Evolutionary conservation across 2,113 vertebrate genomes (phyloP).

Genomic region (Parotia lawesii): DNA sequence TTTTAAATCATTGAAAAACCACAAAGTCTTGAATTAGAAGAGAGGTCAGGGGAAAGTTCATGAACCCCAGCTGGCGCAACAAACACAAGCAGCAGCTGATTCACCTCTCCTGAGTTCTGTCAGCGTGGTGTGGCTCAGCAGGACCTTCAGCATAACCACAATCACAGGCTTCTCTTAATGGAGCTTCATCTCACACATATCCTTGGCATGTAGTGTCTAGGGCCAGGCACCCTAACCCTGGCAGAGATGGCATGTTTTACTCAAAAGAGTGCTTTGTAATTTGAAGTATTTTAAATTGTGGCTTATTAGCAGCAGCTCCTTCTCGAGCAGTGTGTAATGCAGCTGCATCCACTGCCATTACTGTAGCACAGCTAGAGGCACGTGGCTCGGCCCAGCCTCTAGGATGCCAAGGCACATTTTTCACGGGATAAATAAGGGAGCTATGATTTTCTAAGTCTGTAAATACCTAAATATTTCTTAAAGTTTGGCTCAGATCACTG

Average conservation of each 20-base stretch:
- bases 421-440: not conserved
- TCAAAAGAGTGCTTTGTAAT: not conserved
- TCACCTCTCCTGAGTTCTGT: not conserved
- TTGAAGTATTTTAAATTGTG: not conserved
- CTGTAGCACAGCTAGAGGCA: not conserved
- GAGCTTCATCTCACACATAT: not conserved
- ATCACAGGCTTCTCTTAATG: not conserved
- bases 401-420: not conserved
- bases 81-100: not conserved
- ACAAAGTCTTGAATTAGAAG: constrained; percentile 40
- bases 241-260: not conserved
- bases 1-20: constrained; percentile 45
- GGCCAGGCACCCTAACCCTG: not conserved
- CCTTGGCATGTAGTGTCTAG: not conserved
- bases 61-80: not conserved
- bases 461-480: not conserved
- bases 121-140: not conserved
- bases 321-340: not conserved
- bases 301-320: not conserved
- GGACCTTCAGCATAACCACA: not conserved
- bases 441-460: not conserved
- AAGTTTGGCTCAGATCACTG: not conserved
- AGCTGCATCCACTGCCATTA: not conserved
- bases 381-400: not conserved
- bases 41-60: constrained; percentile 2